Base-by-base conservation (phyloP, 2,113 vertebrate species). In the Callospermophilus lateralis region DNA sequence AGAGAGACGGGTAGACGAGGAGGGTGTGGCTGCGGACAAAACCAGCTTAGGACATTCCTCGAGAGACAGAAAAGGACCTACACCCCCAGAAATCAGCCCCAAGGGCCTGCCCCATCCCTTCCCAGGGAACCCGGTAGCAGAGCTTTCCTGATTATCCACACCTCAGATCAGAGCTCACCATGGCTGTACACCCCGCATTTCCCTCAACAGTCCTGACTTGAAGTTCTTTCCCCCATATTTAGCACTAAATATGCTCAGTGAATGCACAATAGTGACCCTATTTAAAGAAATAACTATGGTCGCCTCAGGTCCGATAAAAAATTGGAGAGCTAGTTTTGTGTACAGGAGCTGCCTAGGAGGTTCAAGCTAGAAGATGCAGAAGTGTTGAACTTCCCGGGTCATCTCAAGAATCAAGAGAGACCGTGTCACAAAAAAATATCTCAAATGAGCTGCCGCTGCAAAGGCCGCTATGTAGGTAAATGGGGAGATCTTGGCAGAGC, bases 311-410 rank as follows among this genome's bases (percentile, higher is more conserved):
- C 63, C 53, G 8, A 37, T 22, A 30, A 95, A 83, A 48, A 93
- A 92, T 24, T 78, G 39, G 20, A 39, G 86, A 74, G 42, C 30
- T 73, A 53, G 7, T 26, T 70, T 10, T 78, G 24, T 4, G 86
- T 3, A 34, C 19, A 58, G 0, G 42, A 55, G 17, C 58, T 93
- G 1, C 58, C 34, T 94, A 28, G 13, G 30, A 86, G 87, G 61
- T 55, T 91, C 48, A 83, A 6, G 4, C 24, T 48, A 45, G 51
- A 86, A 96, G 26, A 95, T 2, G 3, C 26, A 86, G 48, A 95
- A 92, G 85, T 45, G 37, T 11, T 84, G 39, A 93, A 93, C 28
- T 83, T 93, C 74, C 48, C 78, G 32, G 83, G 51, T 94, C 67
- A 74, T 79, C 79, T 88, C 42, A 80, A 77, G 89, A 92, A 76